Percentiles rank a stretch among this genome's conserved stretches.
Conservation (phyloP, 2,888 invertebrate species). For the Pegoplata infirma region DNA sequence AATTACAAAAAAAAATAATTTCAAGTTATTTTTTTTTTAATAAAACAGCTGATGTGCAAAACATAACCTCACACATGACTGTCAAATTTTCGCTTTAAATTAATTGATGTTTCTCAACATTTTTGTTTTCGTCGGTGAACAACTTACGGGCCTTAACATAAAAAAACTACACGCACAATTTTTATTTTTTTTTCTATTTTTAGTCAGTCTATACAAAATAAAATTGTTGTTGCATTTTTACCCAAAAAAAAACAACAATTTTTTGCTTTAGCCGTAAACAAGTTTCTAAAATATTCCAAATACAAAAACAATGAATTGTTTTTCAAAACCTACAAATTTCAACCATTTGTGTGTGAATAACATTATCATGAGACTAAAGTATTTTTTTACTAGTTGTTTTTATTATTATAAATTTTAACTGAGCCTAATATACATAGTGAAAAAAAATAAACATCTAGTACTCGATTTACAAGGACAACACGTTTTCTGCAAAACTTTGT, state of each 20-base stretch:
- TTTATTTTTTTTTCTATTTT: slow-evolving; percentile 23
- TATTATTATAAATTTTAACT: neutral
- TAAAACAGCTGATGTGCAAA: too few species aligned
- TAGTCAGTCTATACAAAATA: slow-evolving; percentile 29
- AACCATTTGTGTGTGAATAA: slow-evolving; percentile 14
- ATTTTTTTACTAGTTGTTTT: neutral
- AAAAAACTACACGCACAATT: neutral
- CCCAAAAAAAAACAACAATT: slow-evolving; percentile 4
- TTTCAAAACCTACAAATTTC: neutral
- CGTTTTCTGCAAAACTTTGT: too few species aligned
- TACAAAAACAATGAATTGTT: slow-evolving; percentile 5
- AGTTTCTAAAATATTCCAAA: slow-evolving; percentile 70
- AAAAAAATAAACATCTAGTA: too few species aligned
- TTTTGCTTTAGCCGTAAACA: slow-evolving; percentile 71
- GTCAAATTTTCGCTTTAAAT: too few species aligned
- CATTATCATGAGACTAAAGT: slow-evolving; percentile 32
- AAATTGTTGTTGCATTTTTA: slow-evolving; percentile 13
- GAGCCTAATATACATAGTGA: neutral
- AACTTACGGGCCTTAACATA: too few species aligned
- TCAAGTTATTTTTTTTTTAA: too few species aligned
- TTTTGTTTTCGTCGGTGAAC: too few species aligned
- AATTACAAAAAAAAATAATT: too few species aligned
- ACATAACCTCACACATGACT: too few species aligned
- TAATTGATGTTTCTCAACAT: too few species aligned
- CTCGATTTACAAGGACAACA: too few species aligned